Conservation (phyloP, 2,888 invertebrate genomes). For the Eucriotettix oculatus region DNA sequence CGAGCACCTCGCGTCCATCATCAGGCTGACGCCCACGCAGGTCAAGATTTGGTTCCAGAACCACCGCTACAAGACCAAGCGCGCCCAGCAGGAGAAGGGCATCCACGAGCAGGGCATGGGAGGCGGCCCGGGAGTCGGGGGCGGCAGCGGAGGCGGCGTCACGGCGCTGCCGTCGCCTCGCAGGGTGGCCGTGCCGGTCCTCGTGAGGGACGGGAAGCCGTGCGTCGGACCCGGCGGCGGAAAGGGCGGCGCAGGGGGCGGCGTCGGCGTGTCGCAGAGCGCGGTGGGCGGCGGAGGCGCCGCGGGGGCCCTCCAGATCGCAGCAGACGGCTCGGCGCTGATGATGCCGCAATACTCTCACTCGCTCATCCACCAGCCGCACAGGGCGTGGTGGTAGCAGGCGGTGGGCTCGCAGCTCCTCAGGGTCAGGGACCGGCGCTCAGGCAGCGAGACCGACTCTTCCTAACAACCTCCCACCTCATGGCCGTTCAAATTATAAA, state of each 20-base stretch:
- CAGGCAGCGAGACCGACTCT: neutral
- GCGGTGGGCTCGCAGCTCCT: neutral
- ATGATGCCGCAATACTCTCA: conserved; percentile 23
- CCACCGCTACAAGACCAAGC: conserved; percentile 95
- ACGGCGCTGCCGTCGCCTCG: conserved; percentile 46
- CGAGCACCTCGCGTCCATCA: conserved; percentile 88
- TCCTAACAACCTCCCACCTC: too few species aligned
- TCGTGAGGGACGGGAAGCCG: conserved; percentile 90
- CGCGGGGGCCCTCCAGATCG: conserved; percentile 18
- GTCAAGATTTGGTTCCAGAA: conserved; percentile 98
- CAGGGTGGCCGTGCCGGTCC: conserved; percentile 42
- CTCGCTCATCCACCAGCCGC: conserved; percentile 26
- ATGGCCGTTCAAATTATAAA: too few species aligned
- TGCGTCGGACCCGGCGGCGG: conserved; percentile 44
- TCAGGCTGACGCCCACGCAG: conserved; percentile 91
- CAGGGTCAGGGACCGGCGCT: neutral
- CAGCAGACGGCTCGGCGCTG: conserved; percentile 2
- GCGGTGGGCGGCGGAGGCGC: conserved; percentile 20
- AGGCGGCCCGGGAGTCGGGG: conserved; percentile 17
- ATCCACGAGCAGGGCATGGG: conserved; percentile 37
- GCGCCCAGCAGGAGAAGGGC: conserved; percentile 90
- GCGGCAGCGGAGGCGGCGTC: conserved; percentile 11
- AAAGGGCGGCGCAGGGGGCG: conserved; percentile 17
- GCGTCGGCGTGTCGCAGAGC: conserved; percentile 23
- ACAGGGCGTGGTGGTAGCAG: conserved; percentile 18